Base-by-base conservation (phyloP, 2,888 invertebrate genomes). In the Muscina levida region DNA sequence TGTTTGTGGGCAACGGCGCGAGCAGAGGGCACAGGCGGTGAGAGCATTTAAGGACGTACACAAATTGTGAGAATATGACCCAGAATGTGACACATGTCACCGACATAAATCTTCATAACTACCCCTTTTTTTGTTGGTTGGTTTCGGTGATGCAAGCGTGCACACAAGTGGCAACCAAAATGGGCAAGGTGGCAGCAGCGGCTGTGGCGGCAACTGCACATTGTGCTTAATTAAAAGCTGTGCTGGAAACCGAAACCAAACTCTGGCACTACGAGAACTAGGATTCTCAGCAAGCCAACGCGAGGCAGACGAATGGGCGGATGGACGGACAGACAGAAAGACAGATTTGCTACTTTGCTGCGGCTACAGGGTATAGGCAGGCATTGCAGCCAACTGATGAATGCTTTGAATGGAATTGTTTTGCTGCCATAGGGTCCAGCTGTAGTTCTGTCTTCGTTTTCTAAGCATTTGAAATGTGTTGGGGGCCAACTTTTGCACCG, bases 61-160 rank as follows among this genome's bases (percentile, higher is more conserved):
- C 31, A 31, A 42, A 53, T 68, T 78, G 76, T 82, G 75, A 75
- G 56, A 72, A 79, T 51, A 81, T 83, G 83, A 82, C 84, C 83
- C 82, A 83, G 83, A 83, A 84, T 83, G 83, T 84, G 84, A 83
- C 84, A 83, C 81, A 83, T 83, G 83, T 83, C 82, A 85, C 79
- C 79, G 77, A 80, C 83, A 83, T 83, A 83, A 82, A 84, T 84
- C 83, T 84, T 83, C 79, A 82, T 79, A 82, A 82, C 82, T 82
- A 81, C 76, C 71, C 82, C 79, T 65, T 62, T 53, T 62, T 51
- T 8, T 44, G 4, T 62, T 39, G 19, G n/a, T n/a, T n/a, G n/a
- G n/a, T n/a, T n/a, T 81, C 79, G 66, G 66, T 79, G 71, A 66
- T 74, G 66, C 66, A 59, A 62, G 62, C 8, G 19, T 24, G 66